Conservation (phyloP, 2,888 invertebrate genomes). For the Hypomecis punctinalis region DNA sequence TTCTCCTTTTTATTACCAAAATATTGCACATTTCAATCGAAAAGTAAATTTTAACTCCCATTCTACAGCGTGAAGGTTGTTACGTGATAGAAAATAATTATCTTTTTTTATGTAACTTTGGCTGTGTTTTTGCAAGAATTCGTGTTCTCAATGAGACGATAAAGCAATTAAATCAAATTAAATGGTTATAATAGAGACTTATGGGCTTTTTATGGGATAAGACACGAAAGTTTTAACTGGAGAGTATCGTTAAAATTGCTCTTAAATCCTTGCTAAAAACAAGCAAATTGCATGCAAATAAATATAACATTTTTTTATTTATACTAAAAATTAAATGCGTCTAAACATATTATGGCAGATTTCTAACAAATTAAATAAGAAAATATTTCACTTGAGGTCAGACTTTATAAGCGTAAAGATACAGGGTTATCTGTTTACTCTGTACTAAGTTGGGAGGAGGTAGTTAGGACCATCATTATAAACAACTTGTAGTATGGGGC, state of each 20-base stretch:
- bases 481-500: too few species aligned
- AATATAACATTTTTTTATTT: too few species aligned
- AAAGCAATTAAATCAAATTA: conserved; percentile 13
- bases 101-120: conserved; percentile 28
- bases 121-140: conserved; percentile 28
- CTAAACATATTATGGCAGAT: too few species aligned
- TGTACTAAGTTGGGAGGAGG: too few species aligned
- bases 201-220: conserved; percentile 17
- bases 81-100: conserved; percentile 28
- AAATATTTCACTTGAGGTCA: too few species aligned
- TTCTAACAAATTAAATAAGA: too few species aligned
- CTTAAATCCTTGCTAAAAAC: neutral
- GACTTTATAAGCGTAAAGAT: too few species aligned
- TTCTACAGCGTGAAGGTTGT: conserved; percentile 28
- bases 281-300: too few species aligned
- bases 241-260: neutral
- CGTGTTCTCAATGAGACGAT: conserved; percentile 25
- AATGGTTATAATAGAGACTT: neutral
- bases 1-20: neutral
- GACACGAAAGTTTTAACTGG: conserved; percentile 15
- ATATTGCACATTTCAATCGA: conserved; percentile 5
- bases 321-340: too few species aligned
- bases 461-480: too few species aligned
- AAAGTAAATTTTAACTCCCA: conserved; percentile 7
- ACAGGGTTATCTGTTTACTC: too few species aligned